These are phyloP conservation scores for Synanthedon tipuliformis DNA, from an alignment of 2,888 invertebrate species.

Conservation along the genomic window DNA sequence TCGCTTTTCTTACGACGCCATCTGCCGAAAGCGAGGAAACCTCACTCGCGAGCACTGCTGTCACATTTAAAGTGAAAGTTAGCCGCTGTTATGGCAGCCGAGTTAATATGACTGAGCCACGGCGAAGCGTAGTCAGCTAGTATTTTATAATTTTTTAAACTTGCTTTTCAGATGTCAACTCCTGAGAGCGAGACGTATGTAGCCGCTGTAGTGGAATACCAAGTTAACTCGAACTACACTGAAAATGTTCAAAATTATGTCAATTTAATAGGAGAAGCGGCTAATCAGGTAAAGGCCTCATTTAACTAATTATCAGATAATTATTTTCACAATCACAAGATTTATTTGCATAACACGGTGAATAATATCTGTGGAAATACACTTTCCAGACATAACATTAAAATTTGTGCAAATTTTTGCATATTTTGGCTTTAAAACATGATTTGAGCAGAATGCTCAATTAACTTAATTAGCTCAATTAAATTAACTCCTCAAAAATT, in stretches of 20 bases:
- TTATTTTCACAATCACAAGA: no score
- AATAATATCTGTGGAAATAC: no score
- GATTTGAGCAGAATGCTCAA: no score
- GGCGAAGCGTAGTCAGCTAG: no score
- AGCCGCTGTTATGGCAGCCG: no score
- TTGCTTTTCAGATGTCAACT: conserved; percentile 41
- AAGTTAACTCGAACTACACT: conserved; percentile 34
- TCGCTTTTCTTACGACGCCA: no score
- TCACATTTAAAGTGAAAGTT: neutral
- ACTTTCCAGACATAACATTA: no score
- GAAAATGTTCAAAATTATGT: conserved; percentile 42
- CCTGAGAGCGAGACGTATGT: conserved; percentile 59
- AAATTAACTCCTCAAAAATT: no score
- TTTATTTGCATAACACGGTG: neutral
- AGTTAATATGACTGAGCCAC: no score
- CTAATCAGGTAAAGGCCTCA: conserved; percentile 33
- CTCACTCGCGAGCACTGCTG: neutral
- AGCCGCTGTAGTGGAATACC: conserved; percentile 75
- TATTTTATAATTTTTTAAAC: neutral
- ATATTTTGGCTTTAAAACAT: no score
- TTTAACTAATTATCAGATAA: neutral
- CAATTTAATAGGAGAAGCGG: conserved; percentile 44
- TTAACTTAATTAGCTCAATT: no score
- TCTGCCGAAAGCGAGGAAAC: neutral
- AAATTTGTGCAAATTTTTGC: neutral